Evolutionary conservation across 2,888 invertebrate genomes (phyloP).

Genomic region (Sialis lutaria): DNA sequence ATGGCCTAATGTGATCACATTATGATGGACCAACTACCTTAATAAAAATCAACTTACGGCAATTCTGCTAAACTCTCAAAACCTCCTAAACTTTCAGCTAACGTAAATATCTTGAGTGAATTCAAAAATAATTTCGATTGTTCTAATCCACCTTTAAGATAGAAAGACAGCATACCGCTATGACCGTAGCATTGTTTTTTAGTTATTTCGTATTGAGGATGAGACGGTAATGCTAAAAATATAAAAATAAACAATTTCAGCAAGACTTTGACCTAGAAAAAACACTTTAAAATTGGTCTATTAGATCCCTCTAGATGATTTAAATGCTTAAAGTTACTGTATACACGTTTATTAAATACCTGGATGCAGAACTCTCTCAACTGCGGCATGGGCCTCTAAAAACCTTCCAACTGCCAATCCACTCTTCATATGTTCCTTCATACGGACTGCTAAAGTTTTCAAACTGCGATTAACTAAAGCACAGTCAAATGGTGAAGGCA

Average conservation of each 20-base stretch:
- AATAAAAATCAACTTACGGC: conserved; percentile 46
- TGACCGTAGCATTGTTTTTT: conserved; percentile 70
- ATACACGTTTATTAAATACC: conserved; percentile 25
- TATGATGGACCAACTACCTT: neutral
- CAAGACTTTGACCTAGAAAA: too few relatives aligned
- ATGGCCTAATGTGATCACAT: too few relatives aligned
- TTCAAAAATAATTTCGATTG: conserved; percentile 59
- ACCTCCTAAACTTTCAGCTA: conserved; percentile 92
- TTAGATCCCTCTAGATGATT: too few relatives aligned
- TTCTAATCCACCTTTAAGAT: conserved; percentile 56
- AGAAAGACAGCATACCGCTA: conserved; percentile 86
- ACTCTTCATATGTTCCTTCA: conserved; percentile 76
- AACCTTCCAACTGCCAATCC: conserved; percentile 62
- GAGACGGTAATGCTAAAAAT: conserved; percentile 52
- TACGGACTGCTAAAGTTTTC: conserved; percentile 82
- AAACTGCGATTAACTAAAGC: conserved; percentile 82
- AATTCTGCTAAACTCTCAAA: conserved; percentile 89
- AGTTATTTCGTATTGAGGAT: conserved; percentile 70
- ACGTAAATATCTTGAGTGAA: conserved; percentile 57
- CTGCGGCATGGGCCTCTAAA: conserved; percentile 61
- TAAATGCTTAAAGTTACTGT: too few relatives aligned
- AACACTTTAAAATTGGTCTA: too few relatives aligned
- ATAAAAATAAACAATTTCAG: neutral
- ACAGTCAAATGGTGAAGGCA: conserved; percentile 95
- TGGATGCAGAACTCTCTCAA: conserved; percentile 71